phyloP scores from a whole-genome alignment of 35 echinoderm and acorn worm species.

The Eucidaris tribuloides region DNA sequence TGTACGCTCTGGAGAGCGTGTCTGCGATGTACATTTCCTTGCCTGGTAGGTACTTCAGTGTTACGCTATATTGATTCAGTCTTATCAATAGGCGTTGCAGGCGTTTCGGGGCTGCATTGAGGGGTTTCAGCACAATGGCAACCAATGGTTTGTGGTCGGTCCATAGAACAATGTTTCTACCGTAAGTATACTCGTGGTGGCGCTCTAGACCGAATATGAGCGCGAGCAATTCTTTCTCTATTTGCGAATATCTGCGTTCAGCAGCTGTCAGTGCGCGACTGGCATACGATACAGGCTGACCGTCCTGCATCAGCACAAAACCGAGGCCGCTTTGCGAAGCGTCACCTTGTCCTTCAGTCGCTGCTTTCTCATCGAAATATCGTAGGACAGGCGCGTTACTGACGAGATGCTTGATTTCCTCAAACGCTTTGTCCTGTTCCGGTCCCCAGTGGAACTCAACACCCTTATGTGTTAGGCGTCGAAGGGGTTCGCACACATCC shows the following conservation, averaged over 20 bases:
- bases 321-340: slow-evolving; percentile 45
- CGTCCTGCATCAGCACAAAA: slow-evolving; percentile 43
- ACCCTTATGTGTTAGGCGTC: slow-evolving; percentile 53
- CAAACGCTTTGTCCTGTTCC: slow-evolving; percentile 28
- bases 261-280: slow-evolving; percentile 51
- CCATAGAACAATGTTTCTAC: slow-evolving; percentile 35
- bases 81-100: slow-evolving; percentile 57
- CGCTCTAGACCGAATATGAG: slow-evolving; percentile 55
- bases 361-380: slow-evolving; percentile 35
- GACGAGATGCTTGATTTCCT: slow-evolving; percentile 23
- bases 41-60: slow-evolving; percentile 62
- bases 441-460: slow-evolving; percentile 36
- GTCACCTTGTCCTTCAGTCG: slow-evolving; percentile 55
- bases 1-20: slow-evolving; percentile 54
- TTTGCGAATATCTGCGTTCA: slow-evolving; percentile 66
- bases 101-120: slow-evolving; percentile 54
- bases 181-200: slow-evolving; percentile 64
- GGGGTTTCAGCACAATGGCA: slow-evolving; percentile 43
- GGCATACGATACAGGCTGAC: slow-evolving; percentile 50
- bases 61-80: slow-evolving; percentile 54
- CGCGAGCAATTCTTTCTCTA: slow-evolving; percentile 70
- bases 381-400: slow-evolving; percentile 26
- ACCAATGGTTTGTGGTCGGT: slow-evolving; percentile 80
- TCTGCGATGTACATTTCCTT: slow-evolving; percentile 54
- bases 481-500: slow-evolving; percentile 27